These are phyloP conservation scores for Elachura formosa DNA, from an alignment of 2,113 vertebrate genomes.

Conservation along the genomic window DNA sequence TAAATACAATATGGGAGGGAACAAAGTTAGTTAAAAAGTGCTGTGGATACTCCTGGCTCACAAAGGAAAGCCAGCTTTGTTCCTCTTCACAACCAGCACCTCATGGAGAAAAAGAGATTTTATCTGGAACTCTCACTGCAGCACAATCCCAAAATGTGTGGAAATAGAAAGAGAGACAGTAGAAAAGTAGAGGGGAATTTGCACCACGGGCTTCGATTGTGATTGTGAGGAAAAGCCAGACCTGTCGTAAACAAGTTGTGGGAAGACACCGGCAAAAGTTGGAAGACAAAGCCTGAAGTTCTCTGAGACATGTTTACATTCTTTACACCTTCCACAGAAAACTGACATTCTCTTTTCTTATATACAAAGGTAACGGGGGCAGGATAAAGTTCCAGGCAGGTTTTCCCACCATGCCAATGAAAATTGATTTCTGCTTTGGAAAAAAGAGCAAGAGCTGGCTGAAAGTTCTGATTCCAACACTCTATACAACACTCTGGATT, in stretches of 20 bases:
- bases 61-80: background rate
- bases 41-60: background rate
- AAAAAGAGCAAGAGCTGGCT: background rate
- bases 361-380: slow-evolving; percentile 20
- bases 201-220: background rate
- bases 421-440: background rate
- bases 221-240: background rate
- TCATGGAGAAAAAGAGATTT: background rate
- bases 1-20: background rate
- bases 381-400: slow-evolving; percentile 2
- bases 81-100: background rate
- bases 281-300: background rate
- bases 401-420: slow-evolving; percentile 12
- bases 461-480: background rate
- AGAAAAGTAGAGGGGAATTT: background rate
- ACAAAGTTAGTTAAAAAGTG: background rate
- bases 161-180: background rate
- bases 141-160: background rate
- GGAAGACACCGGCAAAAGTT: background rate
- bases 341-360: slow-evolving; percentile 5
- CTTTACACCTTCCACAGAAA: slow-evolving; percentile 33
- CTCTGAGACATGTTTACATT: slow-evolving; percentile 52
- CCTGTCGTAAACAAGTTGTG: background rate
- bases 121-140: slow-evolving; percentile 8
- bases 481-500: background rate